Evolutionary conservation across 2,888 invertebrate species (phyloP).

Genomic region (Drosophila fulvimacula): DNA sequence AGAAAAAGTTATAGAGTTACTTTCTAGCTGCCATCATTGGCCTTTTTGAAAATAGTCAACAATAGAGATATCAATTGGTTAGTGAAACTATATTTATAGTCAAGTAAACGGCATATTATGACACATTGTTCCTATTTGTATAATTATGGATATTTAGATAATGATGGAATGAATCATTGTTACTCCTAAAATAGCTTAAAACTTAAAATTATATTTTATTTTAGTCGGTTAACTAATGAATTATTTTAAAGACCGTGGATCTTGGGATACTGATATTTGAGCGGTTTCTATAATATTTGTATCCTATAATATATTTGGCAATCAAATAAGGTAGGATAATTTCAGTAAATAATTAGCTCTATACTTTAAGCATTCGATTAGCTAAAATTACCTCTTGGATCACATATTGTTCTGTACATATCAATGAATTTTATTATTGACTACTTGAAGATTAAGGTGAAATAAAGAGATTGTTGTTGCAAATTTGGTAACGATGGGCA

Average conservation of each 20-base stretch:
- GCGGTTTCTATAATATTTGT: no score
- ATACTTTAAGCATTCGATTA: conserved; percentile 2
- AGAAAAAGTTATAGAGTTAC: conserved; percentile 4
- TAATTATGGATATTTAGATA: neutral
- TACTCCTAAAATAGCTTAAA: neutral
- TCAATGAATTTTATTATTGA: conserved; percentile 7
- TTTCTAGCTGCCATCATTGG: neutral
- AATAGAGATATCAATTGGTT: conserved; percentile 1
- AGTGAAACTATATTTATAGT: neutral
- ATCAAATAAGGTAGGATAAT: no score
- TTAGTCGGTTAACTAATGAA: neutral
- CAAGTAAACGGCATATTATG: neutral
- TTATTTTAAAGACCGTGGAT: neutral
- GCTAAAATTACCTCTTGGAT: conserved; percentile 7
- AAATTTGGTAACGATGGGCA: conserved; percentile 26
- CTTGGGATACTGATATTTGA: no score
- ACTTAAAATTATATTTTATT: neutral
- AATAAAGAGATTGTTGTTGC: conserved; percentile 8
- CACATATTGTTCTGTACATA: conserved; percentile 3
- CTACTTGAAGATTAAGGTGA: conserved; percentile 15
- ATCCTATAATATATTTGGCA: no score
- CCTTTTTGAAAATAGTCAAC: conserved; percentile 19
- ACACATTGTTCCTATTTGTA: no score
- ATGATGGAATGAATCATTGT: neutral
- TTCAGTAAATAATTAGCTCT: neutral